Evolutionary conservation across 2,113 vertebrate genomes (phyloP), one percentile per base, ranked within the genome.

Genomic region (Salvator merianae): DNA sequence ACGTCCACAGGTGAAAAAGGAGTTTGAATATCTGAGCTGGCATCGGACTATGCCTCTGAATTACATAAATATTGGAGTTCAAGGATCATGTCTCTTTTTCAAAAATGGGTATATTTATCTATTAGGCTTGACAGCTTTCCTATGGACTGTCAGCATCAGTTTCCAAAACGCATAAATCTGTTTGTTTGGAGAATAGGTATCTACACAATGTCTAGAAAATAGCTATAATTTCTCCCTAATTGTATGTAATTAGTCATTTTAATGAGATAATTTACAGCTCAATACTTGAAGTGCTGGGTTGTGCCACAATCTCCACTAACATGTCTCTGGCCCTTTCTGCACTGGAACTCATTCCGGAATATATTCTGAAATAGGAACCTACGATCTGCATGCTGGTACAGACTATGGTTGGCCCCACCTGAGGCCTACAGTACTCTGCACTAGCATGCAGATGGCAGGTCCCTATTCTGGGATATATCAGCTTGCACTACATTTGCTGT

Each of bases 151-250:
- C 87, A 85, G 9, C 86, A 62, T 34, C 81, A 86, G 79, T 89
- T 87, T 91, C 80, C 47, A 77, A 88, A 36, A 85, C 91, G 88
- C 83, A 88, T 62, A 82, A 92, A 88, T 34, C 69, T 68, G 47
- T 70, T 89, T 76, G 91, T 88, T 88, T 86, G 88, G 90, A 89
- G 87, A 91, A 84, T 83, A 90, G 89, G 82, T 7, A 50, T 68
- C 87, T 66, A 84, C 86, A 90, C 85, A 88, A 72, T 77, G 40
- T 86, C 76, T 63, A 85, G 78, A 90, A 87, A 16, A 87, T 90
- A 62, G 36, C 22, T 71, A 70, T 86, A 87, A 92, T 82, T 75
- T 68, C 87, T 80, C 70, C 62, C 32, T 90, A 87, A 87, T 88
- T 83, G 71, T 7, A 66, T 87, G 87, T 82, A 82, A 26, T 88